Evolutionary conservation across 2,888 invertebrate species (phyloP), one percentile per base, ranked within the genome.

Genomic region (Polietes domitor): DNA sequence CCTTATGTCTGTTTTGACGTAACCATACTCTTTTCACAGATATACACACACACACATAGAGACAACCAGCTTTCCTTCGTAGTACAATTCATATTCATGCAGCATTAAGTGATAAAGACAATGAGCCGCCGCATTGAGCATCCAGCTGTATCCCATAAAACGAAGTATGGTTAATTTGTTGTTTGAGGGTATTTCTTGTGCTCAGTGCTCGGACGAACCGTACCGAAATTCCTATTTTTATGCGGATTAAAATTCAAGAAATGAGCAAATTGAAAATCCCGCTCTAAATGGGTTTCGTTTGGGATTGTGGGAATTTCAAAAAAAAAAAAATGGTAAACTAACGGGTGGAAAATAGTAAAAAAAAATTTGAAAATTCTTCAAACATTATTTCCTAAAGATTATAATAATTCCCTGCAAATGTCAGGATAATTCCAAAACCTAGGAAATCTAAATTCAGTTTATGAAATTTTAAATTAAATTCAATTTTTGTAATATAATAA

Each of bases 1-100:
- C 89, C 89, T 88, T 90, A 88, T 89, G 89, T 89, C 88, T 88
- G 87, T 89, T 89, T 89, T 90, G 90, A 90, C 89, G 89, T 89
- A 89, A 89, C 88, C 89, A 88, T 88, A 88, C 89, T 80, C 79
- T 81, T 82, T 80, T 79, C 74, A 63, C 77, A 78, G 79, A 77
- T n/a, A 77, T 17, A 73, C 10, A 74, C 68, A 80, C 71, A 76
- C 19, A n/a, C 72, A 47, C 61, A 72, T 17, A 58, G 7, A 41
- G 28, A 28, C 12, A 73, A 2, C 7, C 37, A 37, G 32, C 47
- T 21, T 37, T n/a, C 28, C 3, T 41, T 24, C 43, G 26, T n/a
- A 61, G 4, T 28, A 47, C 47, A 47, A 65, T 17, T 47, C 9
- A 61, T 12, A 73, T 65, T 61, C 53, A 53, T 21, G 26, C 37